These are phyloP conservation scores for Volucella inanis DNA, from an alignment of 2,888 invertebrate genomes.

Conservation along the genomic window DNA sequence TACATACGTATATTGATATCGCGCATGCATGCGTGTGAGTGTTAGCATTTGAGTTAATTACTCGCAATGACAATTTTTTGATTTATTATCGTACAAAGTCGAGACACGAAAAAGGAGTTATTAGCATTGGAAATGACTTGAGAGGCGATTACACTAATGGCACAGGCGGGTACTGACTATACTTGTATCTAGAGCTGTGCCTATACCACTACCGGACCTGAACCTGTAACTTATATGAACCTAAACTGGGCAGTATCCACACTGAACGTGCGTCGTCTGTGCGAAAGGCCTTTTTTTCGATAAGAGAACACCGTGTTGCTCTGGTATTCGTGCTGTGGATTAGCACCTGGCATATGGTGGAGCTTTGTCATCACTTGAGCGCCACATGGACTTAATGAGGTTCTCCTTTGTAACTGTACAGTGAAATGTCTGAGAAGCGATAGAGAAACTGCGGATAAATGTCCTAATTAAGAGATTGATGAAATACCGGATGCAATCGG, in stretches of 20 bases:
- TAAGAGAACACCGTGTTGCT: slow-evolving; percentile 68
- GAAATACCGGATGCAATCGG: slow-evolving; percentile 62
- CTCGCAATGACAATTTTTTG: slow-evolving; percentile 72
- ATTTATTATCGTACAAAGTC: slow-evolving; percentile 66
- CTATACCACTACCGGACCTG: too few species aligned
- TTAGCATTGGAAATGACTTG: slow-evolving; percentile 71
- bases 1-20: not conserved
- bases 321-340: slow-evolving; percentile 49
- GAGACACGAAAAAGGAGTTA: slow-evolving; percentile 72
- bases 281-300: slow-evolving; percentile 22
- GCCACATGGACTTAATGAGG: slow-evolving; percentile 10
- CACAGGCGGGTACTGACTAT: slow-evolving; percentile 57
- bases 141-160: slow-evolving; percentile 69
- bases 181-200: not conserved
- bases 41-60: slow-evolving; percentile 73
- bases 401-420: slow-evolving; percentile 27
- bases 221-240: not conserved
- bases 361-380: slow-evolving; percentile 8
- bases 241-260: not conserved
- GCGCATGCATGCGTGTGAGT: slow-evolving; percentile 43
- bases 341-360: slow-evolving; percentile 59
- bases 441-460: slow-evolving; percentile 54
- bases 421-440: slow-evolving; percentile 56
- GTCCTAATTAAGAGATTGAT: slow-evolving; percentile 64
- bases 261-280: slow-evolving; percentile 7